Evolutionary conservation across 2,888 invertebrate species (phyloP).

Genomic region (Syritta pipiens): DNA sequence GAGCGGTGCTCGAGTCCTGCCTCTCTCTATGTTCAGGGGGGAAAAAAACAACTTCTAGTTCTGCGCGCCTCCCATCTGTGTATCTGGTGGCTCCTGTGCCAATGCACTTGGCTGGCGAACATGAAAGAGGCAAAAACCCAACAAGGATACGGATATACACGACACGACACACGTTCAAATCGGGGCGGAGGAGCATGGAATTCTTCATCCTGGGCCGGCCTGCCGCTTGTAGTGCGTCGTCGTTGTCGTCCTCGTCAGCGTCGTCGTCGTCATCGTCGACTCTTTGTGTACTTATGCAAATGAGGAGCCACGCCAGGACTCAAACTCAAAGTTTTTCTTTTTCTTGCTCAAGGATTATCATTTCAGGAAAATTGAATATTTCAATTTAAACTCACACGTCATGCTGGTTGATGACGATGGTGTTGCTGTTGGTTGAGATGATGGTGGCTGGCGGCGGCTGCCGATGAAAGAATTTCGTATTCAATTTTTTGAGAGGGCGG

Average conservation of each 20-base stretch:
- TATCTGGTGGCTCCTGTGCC: background rate
- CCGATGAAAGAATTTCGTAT: constrained; percentile 33
- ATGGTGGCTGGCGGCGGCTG: background rate
- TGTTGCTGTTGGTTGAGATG: too few species aligned
- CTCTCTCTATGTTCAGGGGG: too few species aligned
- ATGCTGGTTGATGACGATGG: constrained; percentile 24
- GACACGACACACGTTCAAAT: constrained; percentile 34
- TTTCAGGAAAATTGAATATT: constrained; percentile 69
- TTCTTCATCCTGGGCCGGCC: constrained; percentile 8
- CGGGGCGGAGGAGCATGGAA: too few species aligned
- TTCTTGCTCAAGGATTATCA: constrained; percentile 60
- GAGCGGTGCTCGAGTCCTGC: constrained; percentile 43
- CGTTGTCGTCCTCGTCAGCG: background rate
- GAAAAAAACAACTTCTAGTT: constrained; percentile 31
- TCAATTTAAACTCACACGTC: constrained; percentile 69
- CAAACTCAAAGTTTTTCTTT: constrained; percentile 19
- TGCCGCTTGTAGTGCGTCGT: constrained; percentile 31
- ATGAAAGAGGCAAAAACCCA: constrained; percentile 57
- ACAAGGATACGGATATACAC: constrained; percentile 29
- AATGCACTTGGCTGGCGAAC: constrained; percentile 57
- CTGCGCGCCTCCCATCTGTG: constrained; percentile 17
- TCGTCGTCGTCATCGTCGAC: constrained; percentile 27
- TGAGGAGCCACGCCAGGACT: constrained; percentile 53
- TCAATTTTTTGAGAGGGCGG: constrained; percentile 20
- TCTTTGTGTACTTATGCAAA: constrained; percentile 69